A percentile compares a stretch with the other conserved stretches of the same genome.
Conservation (phyloP, 1,140 invertebrate species). For the Propsilocerus akamusi region DNA sequence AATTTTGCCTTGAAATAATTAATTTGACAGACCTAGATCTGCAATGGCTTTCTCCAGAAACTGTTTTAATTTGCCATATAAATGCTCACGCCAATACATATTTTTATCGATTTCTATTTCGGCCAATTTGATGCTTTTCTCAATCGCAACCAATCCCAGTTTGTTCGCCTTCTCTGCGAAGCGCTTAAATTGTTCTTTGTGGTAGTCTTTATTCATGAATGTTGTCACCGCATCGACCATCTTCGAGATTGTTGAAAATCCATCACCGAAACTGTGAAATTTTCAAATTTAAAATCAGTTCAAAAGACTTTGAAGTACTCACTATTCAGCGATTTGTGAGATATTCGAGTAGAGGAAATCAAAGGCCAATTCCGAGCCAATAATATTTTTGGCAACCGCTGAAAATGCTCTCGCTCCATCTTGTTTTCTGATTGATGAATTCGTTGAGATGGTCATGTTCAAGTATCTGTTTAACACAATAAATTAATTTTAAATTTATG, state of each 20-base stretch:
- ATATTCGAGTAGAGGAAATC: conserved; percentile 29
- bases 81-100: conserved; percentile 21
- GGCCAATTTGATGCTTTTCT: conserved; percentile 18
- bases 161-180: conserved; percentile 15
- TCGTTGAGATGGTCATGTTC: conserved; percentile 23
- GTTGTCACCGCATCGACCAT: conserved; percentile 28
- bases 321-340: conserved; percentile 25
- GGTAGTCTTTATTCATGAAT: conserved; percentile 29
- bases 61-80: conserved; percentile 17
- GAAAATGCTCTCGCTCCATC: conserved; percentile 29
- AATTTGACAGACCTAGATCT: background rate
- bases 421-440: conserved; percentile 29
- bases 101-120: conserved; percentile 22
- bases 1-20: background rate
- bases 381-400: conserved; percentile 20
- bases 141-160: conserved; percentile 17
- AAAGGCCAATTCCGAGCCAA: conserved; percentile 29
- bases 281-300: background rate
- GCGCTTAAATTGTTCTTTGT: conserved; percentile 17
- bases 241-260: conserved; percentile 27
- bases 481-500: conserved; percentile 1
- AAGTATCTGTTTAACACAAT: conserved; percentile 21
- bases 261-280: conserved; percentile 26
- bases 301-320: conserved; percentile 14
- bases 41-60: conserved; percentile 12